Conservation (phyloP, 2,113 vertebrate species). For the Cynopterus brachyotis region DNA sequence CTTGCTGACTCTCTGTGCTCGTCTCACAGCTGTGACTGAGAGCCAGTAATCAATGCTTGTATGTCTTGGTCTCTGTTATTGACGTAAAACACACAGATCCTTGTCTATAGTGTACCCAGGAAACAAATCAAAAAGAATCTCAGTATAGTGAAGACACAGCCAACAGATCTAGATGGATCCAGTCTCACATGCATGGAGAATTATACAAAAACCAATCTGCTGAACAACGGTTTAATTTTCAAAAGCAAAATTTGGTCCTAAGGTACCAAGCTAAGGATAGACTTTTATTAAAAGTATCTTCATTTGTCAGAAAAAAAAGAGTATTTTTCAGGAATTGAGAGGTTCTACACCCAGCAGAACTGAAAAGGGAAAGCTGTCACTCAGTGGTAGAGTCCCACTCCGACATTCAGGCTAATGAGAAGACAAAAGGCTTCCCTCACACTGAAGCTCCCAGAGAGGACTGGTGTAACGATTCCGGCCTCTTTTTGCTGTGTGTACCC, state of each 20-base stretch:
- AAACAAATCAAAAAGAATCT: constrained; percentile 59
- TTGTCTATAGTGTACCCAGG: constrained; percentile 28
- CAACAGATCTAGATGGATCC: not conserved
- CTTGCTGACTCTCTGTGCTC: not conserved
- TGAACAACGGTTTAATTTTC: constrained; percentile 29
- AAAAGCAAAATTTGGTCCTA: constrained; percentile 23
- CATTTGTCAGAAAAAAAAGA: not conserved
- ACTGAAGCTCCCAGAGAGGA: not conserved
- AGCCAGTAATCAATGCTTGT: not conserved
- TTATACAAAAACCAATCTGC: not conserved
- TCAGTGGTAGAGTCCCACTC: accelerated
- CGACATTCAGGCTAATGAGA: not conserved
- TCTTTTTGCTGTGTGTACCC: not conserved
- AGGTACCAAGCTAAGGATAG: not conserved
- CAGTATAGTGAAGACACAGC: constrained; percentile 16
- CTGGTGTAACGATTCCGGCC: not conserved
- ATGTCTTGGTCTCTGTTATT: not conserved
- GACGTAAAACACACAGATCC: not conserved
- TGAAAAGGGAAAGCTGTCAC: not conserved
- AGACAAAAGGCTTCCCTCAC: not conserved
- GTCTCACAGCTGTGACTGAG: constrained; percentile 71
- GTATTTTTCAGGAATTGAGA: not conserved
- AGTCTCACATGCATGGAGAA: not conserved
- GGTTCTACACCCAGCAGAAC: not conserved
- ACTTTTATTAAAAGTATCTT: constrained; percentile 38